Conservation (phyloP, 2,888 invertebrate species). For the Drosophila longiperda region DNA sequence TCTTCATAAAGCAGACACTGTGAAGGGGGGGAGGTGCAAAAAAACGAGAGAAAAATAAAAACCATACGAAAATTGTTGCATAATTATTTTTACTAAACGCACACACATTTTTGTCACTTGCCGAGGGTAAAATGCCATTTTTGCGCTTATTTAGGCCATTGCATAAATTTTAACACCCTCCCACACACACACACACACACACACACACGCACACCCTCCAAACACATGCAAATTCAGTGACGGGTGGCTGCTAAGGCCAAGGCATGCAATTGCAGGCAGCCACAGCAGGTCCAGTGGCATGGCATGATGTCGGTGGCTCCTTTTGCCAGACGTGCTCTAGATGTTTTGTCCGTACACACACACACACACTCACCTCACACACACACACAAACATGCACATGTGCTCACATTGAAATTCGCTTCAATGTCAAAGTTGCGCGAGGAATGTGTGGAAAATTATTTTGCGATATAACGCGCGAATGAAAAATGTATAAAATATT, state of each 20-base stretch:
- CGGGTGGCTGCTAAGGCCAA: constrained; percentile 43
- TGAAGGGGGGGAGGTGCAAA: neutral
- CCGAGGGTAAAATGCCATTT: constrained; percentile 70
- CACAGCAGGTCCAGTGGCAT: constrained; percentile 46
- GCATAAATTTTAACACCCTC: constrained; percentile 73
- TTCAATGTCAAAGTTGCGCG: constrained; percentile 68
- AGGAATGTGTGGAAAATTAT: constrained; percentile 72
- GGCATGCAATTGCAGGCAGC: constrained; percentile 71
- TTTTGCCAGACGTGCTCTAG: constrained; percentile 58
- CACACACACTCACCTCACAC: constrained; percentile 11
- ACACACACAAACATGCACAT: constrained; percentile 4
- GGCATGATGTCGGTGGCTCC: constrained; percentile 53
- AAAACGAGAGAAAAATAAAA: constrained; percentile 14
- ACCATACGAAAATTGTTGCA: constrained; percentile 39
- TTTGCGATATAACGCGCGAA: constrained; percentile 69
- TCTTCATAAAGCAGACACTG: constrained; percentile 3
- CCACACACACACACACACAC: constrained; percentile 17
- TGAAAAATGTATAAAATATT: constrained; percentile 77
- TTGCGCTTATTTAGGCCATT: constrained; percentile 80
- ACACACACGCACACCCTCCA: constrained; percentile 31
- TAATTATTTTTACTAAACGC: constrained; percentile 72
- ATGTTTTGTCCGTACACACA: constrained; percentile 42
- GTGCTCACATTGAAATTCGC: constrained; percentile 40
- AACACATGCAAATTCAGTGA: constrained; percentile 67
- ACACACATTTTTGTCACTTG: constrained; percentile 68